Evolutionary conservation across 1,140 invertebrate genomes (phyloP).

Genomic region (Drosophila bocki): DNA sequence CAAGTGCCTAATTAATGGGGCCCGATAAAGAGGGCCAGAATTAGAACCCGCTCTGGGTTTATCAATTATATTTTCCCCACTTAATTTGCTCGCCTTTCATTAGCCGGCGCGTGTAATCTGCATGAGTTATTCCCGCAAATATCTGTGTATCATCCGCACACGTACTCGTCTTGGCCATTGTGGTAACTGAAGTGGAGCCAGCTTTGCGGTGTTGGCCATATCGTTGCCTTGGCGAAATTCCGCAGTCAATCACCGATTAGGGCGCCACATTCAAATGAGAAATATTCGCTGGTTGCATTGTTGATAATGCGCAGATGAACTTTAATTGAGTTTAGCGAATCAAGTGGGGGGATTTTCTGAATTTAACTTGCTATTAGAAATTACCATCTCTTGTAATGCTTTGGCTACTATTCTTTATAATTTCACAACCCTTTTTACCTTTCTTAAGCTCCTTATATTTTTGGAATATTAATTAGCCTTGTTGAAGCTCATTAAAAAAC

Average conservation of each 20-base stretch:
- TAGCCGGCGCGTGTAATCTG: slow-evolving; percentile 62
- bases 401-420: no score
- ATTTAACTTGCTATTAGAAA: background rate
- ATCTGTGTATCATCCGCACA: slow-evolving; percentile 54
- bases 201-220: slow-evolving; percentile 41
- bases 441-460: background rate
- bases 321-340: background rate
- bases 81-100: slow-evolving; percentile 72
- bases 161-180: slow-evolving; percentile 17
- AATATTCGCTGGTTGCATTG: slow-evolving; percentile 43
- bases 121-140: slow-evolving; percentile 75
- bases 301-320: slow-evolving; percentile 22
- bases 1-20: slow-evolving; percentile 75
- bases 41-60: slow-evolving; percentile 72
- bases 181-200: slow-evolving; percentile 20
- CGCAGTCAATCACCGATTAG: slow-evolving; percentile 50
- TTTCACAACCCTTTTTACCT: background rate
- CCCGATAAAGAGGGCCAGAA: slow-evolving; percentile 68
- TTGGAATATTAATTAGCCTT: slow-evolving; percentile 4
- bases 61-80: slow-evolving; percentile 80
- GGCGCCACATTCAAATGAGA: slow-evolving; percentile 47
- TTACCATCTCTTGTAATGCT: no score
- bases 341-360: background rate
- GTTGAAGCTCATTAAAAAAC: slow-evolving; percentile 42
- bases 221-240: slow-evolving; percentile 36